Evolutionary conservation across 2,113 vertebrate genomes (phyloP).

Genomic region (Oplegnathus fasciatus): DNA sequence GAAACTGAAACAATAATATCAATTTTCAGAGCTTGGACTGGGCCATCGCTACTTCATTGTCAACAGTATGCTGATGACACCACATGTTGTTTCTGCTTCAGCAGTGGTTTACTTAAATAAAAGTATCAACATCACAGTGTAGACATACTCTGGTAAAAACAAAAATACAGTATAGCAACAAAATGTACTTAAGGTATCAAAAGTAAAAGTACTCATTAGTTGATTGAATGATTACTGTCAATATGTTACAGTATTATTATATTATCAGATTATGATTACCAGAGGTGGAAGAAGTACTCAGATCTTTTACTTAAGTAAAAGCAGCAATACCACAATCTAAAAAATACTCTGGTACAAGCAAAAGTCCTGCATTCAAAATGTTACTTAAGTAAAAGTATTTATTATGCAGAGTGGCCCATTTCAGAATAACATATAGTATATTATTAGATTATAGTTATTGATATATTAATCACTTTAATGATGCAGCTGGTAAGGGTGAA

Average conservation of each 20-base stretch:
- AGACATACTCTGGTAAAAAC: background rate
- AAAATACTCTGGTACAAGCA: background rate
- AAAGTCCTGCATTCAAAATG: background rate
- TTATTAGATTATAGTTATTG: no score
- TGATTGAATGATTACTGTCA: background rate
- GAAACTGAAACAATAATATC: constrained; percentile 71
- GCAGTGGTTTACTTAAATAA: background rate
- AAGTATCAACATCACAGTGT: background rate
- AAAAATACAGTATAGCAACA: background rate
- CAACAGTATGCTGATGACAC: constrained; percentile 49
- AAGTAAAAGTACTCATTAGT: background rate
- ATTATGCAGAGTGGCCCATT: no score
- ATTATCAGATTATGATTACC: background rate
- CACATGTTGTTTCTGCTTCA: constrained; percentile 15
- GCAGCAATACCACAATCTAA: background rate
- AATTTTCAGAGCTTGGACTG: constrained; percentile 67
- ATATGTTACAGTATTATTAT: background rate
- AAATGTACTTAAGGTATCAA: background rate
- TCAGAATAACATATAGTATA: no score
- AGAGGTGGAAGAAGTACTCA: background rate
- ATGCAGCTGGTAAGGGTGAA: no score
- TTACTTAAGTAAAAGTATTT: background rate
- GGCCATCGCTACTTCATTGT: constrained; percentile 42
- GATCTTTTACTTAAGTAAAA: background rate
- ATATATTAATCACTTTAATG: no score